Evolutionary conservation across 2,888 invertebrate genomes (phyloP), one percentile per base, ranked within the genome.

Genomic region (Nycteola revayana): DNA sequence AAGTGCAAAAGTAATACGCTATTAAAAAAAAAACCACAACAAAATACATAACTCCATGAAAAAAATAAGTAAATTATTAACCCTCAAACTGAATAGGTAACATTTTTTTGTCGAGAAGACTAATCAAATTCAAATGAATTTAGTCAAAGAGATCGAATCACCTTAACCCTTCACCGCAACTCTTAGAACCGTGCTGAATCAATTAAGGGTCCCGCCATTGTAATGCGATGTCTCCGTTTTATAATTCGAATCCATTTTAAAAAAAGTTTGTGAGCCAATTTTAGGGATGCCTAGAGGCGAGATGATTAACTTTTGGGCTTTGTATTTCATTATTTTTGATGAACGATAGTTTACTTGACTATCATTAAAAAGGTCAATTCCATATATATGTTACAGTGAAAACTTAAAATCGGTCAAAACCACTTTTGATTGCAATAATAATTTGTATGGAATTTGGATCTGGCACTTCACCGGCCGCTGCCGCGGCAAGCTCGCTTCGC

Each of bases 121-220:
- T 46, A 69, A 66, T 74, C 66, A 66, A 33, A 49, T 42, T 58
- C 43, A 25, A 57, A 69, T 46, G 62, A 52, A 62, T 53, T 14
- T 14, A 3, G 2, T 60, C 57, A 72, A 67, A 64, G 64, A 65
- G 56, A 60, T 57, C 47, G 46, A 45, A 53, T 45, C 44, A 52
- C 44, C 60, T 68, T 70, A 64, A 63, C 60, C 66, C 63, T 55
- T 46, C 65, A 68, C 70, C 68, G 55, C 68, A 37, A 62, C 49
- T 63, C 71, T 60, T 54, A 50, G 69, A 58, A 74, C 65, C 79
- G 74, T 75, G 67, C 66, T 66, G 68, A 81, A 76, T 80, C 76
- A 77, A 83, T 82, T 80, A 78, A 54, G 27, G 50, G 45, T 47
- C 53, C 23, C 50, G 60, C 47, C 55, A 57, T 67, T 70, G 60